Evolutionary conservation across 1,140 invertebrate genomes (phyloP).

Genomic region (Pseudomyrmex pallidus): DNA sequence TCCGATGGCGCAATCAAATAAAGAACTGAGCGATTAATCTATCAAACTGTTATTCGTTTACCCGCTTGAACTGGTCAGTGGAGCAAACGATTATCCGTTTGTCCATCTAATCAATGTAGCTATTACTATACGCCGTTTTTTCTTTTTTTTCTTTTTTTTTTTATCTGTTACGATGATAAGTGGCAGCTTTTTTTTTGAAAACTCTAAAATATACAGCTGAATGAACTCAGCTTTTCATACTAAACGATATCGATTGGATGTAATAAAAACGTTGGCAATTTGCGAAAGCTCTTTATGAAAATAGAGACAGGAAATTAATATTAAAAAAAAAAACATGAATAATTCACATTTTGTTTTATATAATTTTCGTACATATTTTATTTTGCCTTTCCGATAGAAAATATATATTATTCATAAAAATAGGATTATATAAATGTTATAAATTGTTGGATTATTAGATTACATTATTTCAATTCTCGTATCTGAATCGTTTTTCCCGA

Average conservation of each 20-base stretch:
- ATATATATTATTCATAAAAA: too few species aligned
- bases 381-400: too few species aligned
- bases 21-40: slow-evolving; percentile 57
- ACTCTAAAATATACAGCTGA: neutral
- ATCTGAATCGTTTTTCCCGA: neutral
- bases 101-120: slow-evolving; percentile 60
- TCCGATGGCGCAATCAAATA: slow-evolving; percentile 58
- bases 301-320: too few species aligned
- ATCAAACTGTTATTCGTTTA: slow-evolving; percentile 61
- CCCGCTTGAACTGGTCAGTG: slow-evolving; percentile 54
- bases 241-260: slow-evolving; percentile 16
- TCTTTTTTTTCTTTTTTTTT: neutral
- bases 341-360: too few species aligned
- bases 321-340: too few species aligned
- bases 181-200: neutral
- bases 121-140: neutral
- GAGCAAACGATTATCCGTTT: slow-evolving; percentile 57
- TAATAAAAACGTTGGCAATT: neutral
- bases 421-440: too few species aligned
- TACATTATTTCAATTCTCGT: neutral
- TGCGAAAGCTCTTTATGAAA: too few species aligned
- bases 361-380: too few species aligned
- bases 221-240: neutral
- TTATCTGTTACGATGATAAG: slow-evolving; percentile 10
- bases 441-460: neutral